Conservation (phyloP, 1,140 invertebrate genomes). For the Sminthurinus signatus region DNA sequence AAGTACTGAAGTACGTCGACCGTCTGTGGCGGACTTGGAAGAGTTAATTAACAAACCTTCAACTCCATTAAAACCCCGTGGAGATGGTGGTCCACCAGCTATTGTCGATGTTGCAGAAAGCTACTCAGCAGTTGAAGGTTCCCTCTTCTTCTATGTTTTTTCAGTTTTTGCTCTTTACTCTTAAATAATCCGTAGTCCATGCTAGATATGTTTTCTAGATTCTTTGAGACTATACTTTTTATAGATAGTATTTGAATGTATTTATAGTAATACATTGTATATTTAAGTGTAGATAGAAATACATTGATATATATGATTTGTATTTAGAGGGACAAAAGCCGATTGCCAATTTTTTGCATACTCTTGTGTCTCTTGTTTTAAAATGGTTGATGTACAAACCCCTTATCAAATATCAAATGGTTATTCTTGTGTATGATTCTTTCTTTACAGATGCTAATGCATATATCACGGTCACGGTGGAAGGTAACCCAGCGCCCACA, state of each 20-base stretch:
- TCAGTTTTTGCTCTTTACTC: background rate
- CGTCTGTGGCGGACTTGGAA: slow-evolving; percentile 79
- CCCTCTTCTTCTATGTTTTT: background rate
- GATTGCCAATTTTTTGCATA: too few relatives aligned
- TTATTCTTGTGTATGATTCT: too few relatives aligned
- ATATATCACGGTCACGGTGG: slow-evolving; percentile 77
- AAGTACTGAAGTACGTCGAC: slow-evolving; percentile 73
- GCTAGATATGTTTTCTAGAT: too few relatives aligned
- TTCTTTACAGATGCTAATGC: slow-evolving; percentile 68
- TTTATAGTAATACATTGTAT: background rate
- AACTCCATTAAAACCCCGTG: slow-evolving; percentile 71
- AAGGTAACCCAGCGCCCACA: slow-evolving; percentile 86
- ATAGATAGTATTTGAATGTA: slow-evolving; percentile 1
- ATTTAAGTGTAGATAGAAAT: slow-evolving; percentile 14
- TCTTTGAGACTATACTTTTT: too few relatives aligned
- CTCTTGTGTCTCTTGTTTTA: too few relatives aligned
- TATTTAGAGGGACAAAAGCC: too few relatives aligned
- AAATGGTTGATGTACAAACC: too few relatives aligned
- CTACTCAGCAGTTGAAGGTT: slow-evolving; percentile 88
- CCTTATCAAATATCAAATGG: too few relatives aligned
- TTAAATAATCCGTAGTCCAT: too few relatives aligned
- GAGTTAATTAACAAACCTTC: slow-evolving; percentile 80
- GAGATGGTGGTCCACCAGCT: slow-evolving; percentile 68
- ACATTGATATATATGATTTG: too few relatives aligned
- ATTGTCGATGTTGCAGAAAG: slow-evolving; percentile 86